Evolutionary conservation across 2,797 vertebrate species (phyloP).

Genomic region (Hemitrygon akajei): DNA sequence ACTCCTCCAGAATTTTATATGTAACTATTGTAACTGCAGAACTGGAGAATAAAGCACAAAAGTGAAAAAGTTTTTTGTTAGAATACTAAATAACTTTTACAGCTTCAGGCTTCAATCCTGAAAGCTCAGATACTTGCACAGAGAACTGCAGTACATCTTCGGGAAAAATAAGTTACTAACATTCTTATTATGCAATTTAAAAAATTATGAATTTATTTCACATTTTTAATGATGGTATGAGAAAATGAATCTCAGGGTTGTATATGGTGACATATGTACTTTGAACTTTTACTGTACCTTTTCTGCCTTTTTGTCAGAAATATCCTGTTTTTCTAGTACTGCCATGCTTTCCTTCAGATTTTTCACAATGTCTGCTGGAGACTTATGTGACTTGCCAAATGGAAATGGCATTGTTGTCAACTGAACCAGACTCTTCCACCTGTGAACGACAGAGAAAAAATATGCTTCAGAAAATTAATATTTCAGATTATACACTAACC

Average conservation of each 20-base stretch:
- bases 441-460: slow-evolving; percentile 47
- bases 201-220: not conserved
- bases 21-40: not conserved
- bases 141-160: not conserved
- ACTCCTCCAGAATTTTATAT: not conserved
- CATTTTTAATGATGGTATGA: not conserved
- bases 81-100: not conserved
- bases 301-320: slow-evolving; percentile 94
- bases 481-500: too few species aligned
- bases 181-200: not conserved
- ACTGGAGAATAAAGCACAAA: not conserved
- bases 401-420: slow-evolving; percentile 87
- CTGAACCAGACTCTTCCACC: slow-evolving; percentile 53
- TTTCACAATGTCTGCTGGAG: slow-evolving; percentile 94
- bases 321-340: slow-evolving; percentile 90
- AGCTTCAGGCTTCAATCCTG: not conserved
- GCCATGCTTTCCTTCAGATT: slow-evolving; percentile 95
- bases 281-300: slow-evolving; percentile 62
- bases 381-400: slow-evolving; percentile 96
- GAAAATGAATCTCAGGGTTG: too few species aligned
- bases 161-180: not conserved
- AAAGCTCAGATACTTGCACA: not conserved
- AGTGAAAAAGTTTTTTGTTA: not conserved
- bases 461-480: not conserved
- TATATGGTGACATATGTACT: too few species aligned